Conservation (phyloP, 1,140 invertebrate species). For the Drosophila serrata region DNA sequence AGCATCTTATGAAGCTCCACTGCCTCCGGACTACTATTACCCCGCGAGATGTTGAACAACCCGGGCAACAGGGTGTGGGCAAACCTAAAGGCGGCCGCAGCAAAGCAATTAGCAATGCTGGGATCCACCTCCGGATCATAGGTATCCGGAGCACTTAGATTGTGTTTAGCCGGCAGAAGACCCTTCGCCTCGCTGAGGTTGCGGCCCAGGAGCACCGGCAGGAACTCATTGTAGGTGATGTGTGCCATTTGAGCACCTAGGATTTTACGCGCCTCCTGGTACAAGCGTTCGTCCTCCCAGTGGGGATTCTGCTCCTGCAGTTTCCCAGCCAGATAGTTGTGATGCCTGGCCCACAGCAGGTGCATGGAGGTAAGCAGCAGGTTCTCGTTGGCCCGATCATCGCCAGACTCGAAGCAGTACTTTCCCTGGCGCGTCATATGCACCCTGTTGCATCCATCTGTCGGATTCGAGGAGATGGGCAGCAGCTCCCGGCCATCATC, state of each 20-base stretch:
- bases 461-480: conserved; percentile 89
- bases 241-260: conserved; percentile 94
- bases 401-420: conserved; percentile 93
- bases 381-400: conserved; percentile 93
- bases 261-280: conserved; percentile 93
- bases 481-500: conserved; percentile 89
- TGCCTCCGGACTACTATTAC: conserved; percentile 88
- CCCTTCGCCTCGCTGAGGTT: conserved; percentile 87
- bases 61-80: conserved; percentile 94
- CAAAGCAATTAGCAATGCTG: conserved; percentile 95
- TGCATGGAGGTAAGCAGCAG: conserved; percentile 94
- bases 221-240: conserved; percentile 94
- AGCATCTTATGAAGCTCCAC: conserved; percentile 92
- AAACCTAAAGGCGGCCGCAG: conserved; percentile 95
- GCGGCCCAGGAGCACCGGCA: conserved; percentile 92
- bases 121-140: conserved; percentile 92
- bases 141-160: conserved; percentile 83
- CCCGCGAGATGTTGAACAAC: conserved; percentile 89
- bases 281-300: conserved; percentile 94
- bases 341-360: conserved; percentile 92
- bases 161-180: conserved; percentile 86
- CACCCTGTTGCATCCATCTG: conserved; percentile 91
- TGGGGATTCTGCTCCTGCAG: conserved; percentile 90
- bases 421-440: conserved; percentile 88
- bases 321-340: conserved; percentile 91